Conservation (phyloP, 2,797 vertebrate species). For the Gymnocypris eckloni region DNA sequence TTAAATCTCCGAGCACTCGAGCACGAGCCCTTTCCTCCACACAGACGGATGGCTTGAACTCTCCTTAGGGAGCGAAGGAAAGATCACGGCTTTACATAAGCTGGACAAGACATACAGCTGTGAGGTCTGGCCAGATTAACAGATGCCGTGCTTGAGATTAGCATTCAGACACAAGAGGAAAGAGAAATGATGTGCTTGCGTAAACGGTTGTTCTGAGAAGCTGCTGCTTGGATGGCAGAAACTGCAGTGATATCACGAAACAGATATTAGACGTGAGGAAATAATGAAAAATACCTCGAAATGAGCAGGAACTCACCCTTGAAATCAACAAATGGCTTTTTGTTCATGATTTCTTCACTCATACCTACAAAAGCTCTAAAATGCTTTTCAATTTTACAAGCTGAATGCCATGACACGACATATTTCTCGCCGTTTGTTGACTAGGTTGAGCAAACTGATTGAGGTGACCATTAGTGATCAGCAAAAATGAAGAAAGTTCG, state of each 20-base stretch:
- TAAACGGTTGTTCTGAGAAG: background rate
- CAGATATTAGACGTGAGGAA: background rate
- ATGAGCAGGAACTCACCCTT: background rate
- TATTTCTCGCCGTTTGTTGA: background rate
- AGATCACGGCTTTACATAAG: constrained; percentile 55
- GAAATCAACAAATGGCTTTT: background rate
- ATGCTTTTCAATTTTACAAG: background rate
- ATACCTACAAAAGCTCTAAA: background rate
- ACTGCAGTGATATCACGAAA: background rate
- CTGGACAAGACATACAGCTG: constrained; percentile 47
- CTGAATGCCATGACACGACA: background rate
- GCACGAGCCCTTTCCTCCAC: constrained; percentile 47
- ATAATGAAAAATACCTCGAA: background rate
- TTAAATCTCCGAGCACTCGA: constrained; percentile 64
- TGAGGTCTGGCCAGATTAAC: constrained; percentile 21
- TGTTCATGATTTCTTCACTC: background rate
- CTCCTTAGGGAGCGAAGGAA: constrained; percentile 53
- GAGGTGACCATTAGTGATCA: too few species aligned
- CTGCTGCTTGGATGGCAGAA: background rate
- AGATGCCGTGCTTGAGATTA: constrained; percentile 25
- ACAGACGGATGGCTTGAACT: constrained; percentile 33
- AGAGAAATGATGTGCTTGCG: background rate
- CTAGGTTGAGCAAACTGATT: too few species aligned
- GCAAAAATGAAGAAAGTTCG: background rate
- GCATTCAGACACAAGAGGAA: constrained; percentile 1